phyloP scores from a whole-genome alignment of 2,888 invertebrate species.

The Eilema caniola region DNA sequence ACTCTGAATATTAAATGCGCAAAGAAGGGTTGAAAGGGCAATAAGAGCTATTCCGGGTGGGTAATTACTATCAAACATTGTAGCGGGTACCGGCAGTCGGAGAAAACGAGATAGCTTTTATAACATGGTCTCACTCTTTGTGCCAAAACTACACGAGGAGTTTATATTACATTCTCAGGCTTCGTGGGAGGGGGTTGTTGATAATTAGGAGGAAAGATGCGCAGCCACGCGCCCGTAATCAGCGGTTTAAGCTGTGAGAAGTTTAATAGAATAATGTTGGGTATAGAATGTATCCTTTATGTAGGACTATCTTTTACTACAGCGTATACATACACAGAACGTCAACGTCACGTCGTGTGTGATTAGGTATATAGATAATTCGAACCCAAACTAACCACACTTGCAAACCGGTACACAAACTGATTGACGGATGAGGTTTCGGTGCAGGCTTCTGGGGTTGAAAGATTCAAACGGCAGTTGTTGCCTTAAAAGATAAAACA shows the following conservation, averaged over 20 bases:
- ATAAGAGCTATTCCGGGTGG: constrained; percentile 61
- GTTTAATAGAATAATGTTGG: constrained; percentile 41
- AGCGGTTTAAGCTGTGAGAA: constrained; percentile 61
- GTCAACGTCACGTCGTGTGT: no score
- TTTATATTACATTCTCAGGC: constrained; percentile 66
- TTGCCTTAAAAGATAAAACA: no score
- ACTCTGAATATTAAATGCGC: constrained; percentile 65
- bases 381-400: no score
- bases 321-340: no score
- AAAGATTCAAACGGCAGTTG: no score
- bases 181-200: constrained; percentile 69
- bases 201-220: constrained; percentile 85
- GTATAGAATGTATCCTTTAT: background rate
- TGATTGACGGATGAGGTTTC: no score
- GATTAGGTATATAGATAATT: no score
- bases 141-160: constrained; percentile 64
- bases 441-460: no score
- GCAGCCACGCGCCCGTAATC: constrained; percentile 78
- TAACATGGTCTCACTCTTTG: constrained; percentile 51
- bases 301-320: no score
- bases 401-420: no score
- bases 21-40: constrained; percentile 69
- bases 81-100: constrained; percentile 49
- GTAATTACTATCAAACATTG: constrained; percentile 63
- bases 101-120: constrained; percentile 45